Evolutionary conservation across 2,113 vertebrate species (phyloP).

Genomic region (Aegithalos caudatus): DNA sequence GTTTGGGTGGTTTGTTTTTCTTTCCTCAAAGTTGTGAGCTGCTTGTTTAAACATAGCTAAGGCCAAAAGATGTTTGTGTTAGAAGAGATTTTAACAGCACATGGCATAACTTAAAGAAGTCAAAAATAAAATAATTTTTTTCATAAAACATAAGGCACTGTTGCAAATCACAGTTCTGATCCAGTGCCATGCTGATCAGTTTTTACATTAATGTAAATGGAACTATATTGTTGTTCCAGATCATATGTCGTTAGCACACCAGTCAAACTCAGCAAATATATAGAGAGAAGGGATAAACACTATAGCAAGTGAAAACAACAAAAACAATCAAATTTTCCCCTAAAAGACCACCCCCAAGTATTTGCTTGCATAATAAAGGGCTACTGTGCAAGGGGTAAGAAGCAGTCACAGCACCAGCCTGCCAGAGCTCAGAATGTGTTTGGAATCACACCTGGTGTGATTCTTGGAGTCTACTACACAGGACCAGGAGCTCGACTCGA

Average conservation of each 20-base stretch:
- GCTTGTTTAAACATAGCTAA: background rate
- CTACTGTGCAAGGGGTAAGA: accelerated
- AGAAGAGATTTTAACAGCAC: background rate
- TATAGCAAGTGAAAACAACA: background rate
- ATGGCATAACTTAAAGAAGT: background rate
- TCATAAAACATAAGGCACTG: background rate
- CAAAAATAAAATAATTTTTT: background rate
- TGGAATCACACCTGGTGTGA: background rate
- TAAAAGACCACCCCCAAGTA: background rate
- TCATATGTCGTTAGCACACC: background rate
- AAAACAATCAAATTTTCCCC: background rate
- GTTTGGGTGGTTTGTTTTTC: background rate
- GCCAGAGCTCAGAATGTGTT: background rate
- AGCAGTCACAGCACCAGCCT: background rate
- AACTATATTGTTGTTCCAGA: background rate
- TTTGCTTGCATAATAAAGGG: background rate
- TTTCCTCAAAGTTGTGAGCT: background rate
- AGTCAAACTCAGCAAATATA: background rate
- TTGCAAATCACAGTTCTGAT: background rate
- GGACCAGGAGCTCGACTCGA: background rate
- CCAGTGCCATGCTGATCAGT: background rate
- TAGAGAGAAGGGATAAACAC: background rate
- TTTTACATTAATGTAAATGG: background rate
- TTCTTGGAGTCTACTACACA: background rate
- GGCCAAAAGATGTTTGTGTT: background rate